Base-by-base conservation (phyloP, 2,797 vertebrate species). In the Cetoscarus ocellatus region DNA sequence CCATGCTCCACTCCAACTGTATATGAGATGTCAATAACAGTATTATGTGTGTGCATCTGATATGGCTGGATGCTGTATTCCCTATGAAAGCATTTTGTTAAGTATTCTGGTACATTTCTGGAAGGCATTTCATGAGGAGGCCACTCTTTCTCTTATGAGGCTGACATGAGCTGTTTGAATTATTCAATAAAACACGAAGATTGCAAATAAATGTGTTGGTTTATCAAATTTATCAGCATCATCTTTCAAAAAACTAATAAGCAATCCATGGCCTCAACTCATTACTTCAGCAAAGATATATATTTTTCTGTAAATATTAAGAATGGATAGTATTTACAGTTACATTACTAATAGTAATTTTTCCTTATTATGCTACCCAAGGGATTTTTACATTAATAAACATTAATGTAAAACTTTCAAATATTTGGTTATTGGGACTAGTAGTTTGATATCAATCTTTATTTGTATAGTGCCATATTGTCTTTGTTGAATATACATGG, bases 11-110 rank as follows among this genome's bases (percentile, higher is more conserved):
- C 89, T 87, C 78, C 67, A 88, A 77, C 84, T 90, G 88, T 93
- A 89, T 82, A 91, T 89, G 87, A 89, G 85, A 92, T 88, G 87
- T 91, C 84, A 89, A 83, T 78, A 83, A 88, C 87, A 91, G 92
- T 94, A 89, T 93, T 94, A 86, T 62, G 78, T 91, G 84, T 86
- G 86, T 89, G 85, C 87, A 84, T 88, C 82, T 78, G 73, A 83
- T 78, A 86, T 86, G 87, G 86, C 86, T 82, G 60, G 75, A 91
- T 63, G 86, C 91, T 92, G 87, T 91, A 91, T 91, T 91, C 86
- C 77, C 82, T 79, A 68, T 70, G 77, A 61, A 89, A 80, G 84
- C 79, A 77, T 92, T 93, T 91, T 88, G 84, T 91, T 88, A 83
- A 84, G 82, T 90, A 93, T 90, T 92, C 86, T 88, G 79, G 63